Base-by-base conservation (phyloP, 1,140 invertebrate species). In the Laodelphax striatellus region DNA sequence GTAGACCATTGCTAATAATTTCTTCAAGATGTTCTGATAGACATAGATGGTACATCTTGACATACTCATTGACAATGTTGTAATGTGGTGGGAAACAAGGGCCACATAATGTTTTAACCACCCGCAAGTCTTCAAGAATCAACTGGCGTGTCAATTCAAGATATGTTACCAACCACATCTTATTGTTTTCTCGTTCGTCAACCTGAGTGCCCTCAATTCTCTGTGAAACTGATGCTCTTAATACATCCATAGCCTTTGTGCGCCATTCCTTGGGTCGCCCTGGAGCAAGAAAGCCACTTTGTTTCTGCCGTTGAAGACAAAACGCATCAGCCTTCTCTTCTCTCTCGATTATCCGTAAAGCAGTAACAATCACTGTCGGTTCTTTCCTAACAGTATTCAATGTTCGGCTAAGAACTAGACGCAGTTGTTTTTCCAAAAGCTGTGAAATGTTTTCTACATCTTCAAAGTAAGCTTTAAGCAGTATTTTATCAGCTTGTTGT, bases 81-180 rank as follows among this genome's bases (percentile, higher is more conserved):
- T 96, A 98, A 62, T 87, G 82, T n/a, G 93, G 92, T 3, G 96
- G 96, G 72, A 98, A 98, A 72, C 94, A 97, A 1, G 92, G 92
- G 3, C 89, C 85, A 70, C 94, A 94, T 0, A 96, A 73, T 0
- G 88, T 92, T 75, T 95, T 96, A 0, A 95, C 90, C 28, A 97
- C 92, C 64, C 88, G 77, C 52, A 98, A 75, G 74, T 98, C 94
- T 70, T 96, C 92, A 0, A 97, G 71, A 66, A 97, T 90, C 0
- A 95, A 74, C 68, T 90, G 85, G 38, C 94, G 78, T 1, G 87
- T 90, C n/a, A 95, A 53, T 65, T 77, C 76, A 34, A 78, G 68
- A 64, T 82, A 81, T 19, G 82, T 76, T 3, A 98, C 94, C 5
- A 99, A 77, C 97, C 96, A 99, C 80, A 96, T 86, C 75, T 97